phyloP scores from a whole-genome alignment of 1,140 invertebrate genomes.

The Sycophila sp. region DNA sequence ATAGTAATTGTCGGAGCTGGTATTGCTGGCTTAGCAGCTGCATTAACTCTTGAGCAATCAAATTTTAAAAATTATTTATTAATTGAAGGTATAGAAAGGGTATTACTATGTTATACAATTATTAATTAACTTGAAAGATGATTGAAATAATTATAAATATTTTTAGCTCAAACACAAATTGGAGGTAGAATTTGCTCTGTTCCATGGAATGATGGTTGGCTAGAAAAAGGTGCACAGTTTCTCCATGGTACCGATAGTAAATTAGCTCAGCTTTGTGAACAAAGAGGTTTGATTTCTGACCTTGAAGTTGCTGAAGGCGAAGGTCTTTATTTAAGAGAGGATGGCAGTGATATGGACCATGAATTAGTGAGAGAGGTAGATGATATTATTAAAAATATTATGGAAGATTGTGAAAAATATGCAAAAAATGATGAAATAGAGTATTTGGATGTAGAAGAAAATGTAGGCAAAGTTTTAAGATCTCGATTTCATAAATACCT shows the following conservation, averaged over 20 bases:
- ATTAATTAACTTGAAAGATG: background rate
- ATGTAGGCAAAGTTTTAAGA: slow-evolving; percentile 63
- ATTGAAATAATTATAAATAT: background rate
- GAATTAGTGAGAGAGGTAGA: slow-evolving; percentile 65
- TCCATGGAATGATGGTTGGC: slow-evolving; percentile 54
- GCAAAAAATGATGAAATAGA: slow-evolving; percentile 44
- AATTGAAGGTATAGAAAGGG: slow-evolving; percentile 68
- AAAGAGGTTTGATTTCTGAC: slow-evolving; percentile 65
- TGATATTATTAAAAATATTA: slow-evolving; percentile 63
- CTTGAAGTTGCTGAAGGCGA: slow-evolving; percentile 65
- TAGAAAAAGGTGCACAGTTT: slow-evolving; percentile 81
- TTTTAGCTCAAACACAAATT: slow-evolving; percentile 65
- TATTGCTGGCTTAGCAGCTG: slow-evolving; percentile 70
- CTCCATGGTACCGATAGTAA: slow-evolving; percentile 75
- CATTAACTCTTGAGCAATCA: slow-evolving; percentile 62
- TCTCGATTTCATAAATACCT: slow-evolving; percentile 66
- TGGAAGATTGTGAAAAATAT: slow-evolving; percentile 68
- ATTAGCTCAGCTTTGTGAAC: slow-evolving; percentile 55
- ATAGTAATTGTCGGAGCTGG: slow-evolving; percentile 71
- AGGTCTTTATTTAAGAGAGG: slow-evolving; percentile 67
- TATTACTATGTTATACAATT: background rate
- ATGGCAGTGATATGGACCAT: slow-evolving; percentile 63
- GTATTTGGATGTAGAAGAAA: slow-evolving; percentile 54
- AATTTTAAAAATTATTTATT: slow-evolving; percentile 69
- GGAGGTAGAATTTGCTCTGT: slow-evolving; percentile 73